Percentiles rank a stretch among this genome's conserved stretches.
phyloP scores from a whole-genome alignment of 2,113 vertebrate species.

The Gymnorhina tibicen region DNA sequence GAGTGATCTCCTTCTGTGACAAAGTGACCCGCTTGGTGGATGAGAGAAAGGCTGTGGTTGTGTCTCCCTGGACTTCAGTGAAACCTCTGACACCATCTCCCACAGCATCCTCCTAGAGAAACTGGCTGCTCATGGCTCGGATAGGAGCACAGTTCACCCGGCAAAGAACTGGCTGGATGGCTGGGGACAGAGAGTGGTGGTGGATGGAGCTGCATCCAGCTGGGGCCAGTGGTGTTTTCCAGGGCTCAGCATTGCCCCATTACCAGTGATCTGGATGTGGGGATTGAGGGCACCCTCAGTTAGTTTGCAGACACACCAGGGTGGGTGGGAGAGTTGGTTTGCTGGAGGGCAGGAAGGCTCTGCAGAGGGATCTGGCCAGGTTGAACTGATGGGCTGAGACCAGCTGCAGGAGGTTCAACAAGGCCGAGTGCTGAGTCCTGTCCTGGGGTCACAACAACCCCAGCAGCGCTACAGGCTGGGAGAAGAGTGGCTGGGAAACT shows the following conservation, averaged over 20 bases:
- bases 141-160: background rate
- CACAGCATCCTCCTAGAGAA: background rate
- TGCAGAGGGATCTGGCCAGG: background rate
- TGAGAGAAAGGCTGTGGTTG: background rate
- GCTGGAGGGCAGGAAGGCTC: background rate
- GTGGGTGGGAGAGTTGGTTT: background rate
- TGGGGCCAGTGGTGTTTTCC: background rate
- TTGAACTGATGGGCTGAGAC: background rate
- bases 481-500: background rate
- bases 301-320: background rate
- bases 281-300: rapidly evolving
- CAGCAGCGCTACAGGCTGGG: background rate
- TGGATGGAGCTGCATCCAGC: background rate
- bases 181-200: background rate
- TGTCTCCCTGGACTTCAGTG: background rate
- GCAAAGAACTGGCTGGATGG: background rate
- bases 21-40: background rate
- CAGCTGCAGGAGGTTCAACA: background rate
- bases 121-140: background rate
- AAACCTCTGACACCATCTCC: background rate
- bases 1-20: background rate
- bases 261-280: background rate
- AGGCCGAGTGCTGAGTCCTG: background rate
- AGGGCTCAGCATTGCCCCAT: background rate
- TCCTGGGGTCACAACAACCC: too few relatives aligned